A percentile compares a stretch with the other conserved stretches of the same genome.
These are phyloP conservation scores for Dallia pectoralis DNA, from an alignment of 2,797 vertebrate species.

Conservation along the genomic window DNA sequence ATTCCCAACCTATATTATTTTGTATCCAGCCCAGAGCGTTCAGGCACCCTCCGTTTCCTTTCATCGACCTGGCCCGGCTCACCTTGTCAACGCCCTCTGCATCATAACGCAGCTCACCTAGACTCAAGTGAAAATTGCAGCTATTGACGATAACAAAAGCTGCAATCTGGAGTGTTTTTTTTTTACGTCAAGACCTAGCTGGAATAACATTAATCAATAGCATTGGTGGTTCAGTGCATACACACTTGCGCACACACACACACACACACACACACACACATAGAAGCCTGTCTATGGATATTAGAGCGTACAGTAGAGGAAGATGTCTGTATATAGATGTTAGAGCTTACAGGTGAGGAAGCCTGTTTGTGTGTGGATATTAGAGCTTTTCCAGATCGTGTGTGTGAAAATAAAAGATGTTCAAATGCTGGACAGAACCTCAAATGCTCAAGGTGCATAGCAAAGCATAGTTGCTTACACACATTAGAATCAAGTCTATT, in stretches of 20 bases:
- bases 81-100: background rate
- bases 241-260: background rate
- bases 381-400: slow-evolving; percentile 50
- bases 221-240: background rate
- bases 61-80: background rate
- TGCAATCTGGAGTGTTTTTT: background rate
- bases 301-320: slow-evolving; percentile 31
- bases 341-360: slow-evolving; percentile 30
- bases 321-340: slow-evolving; percentile 22
- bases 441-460: slow-evolving; percentile 50
- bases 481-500: slow-evolving; percentile 7
- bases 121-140: background rate
- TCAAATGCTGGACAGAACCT: slow-evolving; percentile 34
- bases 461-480: slow-evolving; percentile 31
- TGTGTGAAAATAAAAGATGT: slow-evolving; percentile 39
- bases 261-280: background rate
- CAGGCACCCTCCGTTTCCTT: background rate
- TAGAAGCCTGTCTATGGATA: too few species aligned
- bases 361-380: slow-evolving; percentile 26
- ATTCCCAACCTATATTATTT: too few species aligned
- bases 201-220: background rate
- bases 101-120: background rate
- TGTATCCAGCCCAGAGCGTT: background rate
- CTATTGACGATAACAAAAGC: background rate
- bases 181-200: background rate